Percentiles rank a stretch among this genome's conserved stretches.
Evolutionary conservation across 2,888 invertebrate species (phyloP).

Genomic region (Parascotia fuliginaria): DNA sequence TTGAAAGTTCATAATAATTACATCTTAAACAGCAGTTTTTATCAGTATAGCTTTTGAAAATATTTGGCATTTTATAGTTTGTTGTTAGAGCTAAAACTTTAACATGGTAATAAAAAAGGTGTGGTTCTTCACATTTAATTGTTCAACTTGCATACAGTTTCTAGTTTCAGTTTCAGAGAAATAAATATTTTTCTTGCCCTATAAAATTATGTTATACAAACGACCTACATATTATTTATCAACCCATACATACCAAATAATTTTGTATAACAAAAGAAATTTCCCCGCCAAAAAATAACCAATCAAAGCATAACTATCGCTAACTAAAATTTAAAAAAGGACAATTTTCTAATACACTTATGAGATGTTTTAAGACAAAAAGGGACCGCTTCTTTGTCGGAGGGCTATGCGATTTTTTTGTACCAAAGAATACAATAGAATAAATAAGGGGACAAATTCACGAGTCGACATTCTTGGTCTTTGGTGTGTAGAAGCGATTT

Average conservation of each 20-base stretch:
- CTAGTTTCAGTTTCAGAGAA: no score
- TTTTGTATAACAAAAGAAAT: conserved; percentile 21
- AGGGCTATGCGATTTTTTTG: conserved; percentile 63
- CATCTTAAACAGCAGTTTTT: no score
- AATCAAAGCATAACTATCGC: conserved; percentile 52
- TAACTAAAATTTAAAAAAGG: conserved; percentile 64
- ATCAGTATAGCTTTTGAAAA: no score
- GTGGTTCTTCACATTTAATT: no score
- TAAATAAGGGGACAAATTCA: conserved; percentile 69
- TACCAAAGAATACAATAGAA: conserved; percentile 69
- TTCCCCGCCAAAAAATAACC: conserved; percentile 31
- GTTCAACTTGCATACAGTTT: no score
- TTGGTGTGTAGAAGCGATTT: conserved; percentile 82
- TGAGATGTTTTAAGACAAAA: conserved; percentile 71
- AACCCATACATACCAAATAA: conserved; percentile 7
- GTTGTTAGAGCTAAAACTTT: no score
- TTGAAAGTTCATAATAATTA: no score
- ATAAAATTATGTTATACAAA: no score
- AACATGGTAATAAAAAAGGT: no score
- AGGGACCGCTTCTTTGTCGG: conserved; percentile 77
- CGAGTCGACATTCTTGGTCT: conserved; percentile 67
- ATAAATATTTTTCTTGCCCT: no score
- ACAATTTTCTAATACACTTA: conserved; percentile 78
- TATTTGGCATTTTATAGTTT: no score
- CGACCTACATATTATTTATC: no score